Percentiles rank a stretch among this genome's conserved stretches.
Evolutionary conservation across 2,113 vertebrate genomes (phyloP).

Genomic region (Geococcyx californianus): DNA sequence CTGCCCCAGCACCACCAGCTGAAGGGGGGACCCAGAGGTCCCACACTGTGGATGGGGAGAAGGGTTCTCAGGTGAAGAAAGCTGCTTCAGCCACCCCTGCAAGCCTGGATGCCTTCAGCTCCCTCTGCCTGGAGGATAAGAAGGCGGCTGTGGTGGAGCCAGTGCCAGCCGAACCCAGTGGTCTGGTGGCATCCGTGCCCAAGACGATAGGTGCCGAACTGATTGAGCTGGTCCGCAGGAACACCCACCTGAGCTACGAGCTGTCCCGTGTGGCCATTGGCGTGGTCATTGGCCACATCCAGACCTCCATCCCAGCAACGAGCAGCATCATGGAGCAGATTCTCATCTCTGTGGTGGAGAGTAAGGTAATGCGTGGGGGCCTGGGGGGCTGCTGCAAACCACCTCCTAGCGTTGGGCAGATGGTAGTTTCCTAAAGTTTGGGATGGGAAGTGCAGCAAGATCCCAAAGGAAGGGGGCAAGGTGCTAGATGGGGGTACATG

Average conservation of each 20-base stretch:
- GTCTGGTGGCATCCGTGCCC: conserved; percentile 70
- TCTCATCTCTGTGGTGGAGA: conserved; percentile 91
- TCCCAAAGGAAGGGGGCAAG: not conserved
- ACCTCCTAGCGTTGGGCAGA: rapidly evolving
- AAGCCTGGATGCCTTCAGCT: conserved; percentile 59
- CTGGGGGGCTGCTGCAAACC: not conserved
- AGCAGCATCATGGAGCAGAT: conserved; percentile 89
- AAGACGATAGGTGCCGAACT: conserved; percentile 89
- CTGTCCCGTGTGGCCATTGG: conserved; percentile 93
- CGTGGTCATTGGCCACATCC: conserved; percentile 92
- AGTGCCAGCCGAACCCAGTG: conserved; percentile 52
- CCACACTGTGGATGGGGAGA: conserved; percentile 26
- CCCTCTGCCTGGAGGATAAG: conserved; percentile 66
- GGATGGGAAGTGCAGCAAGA: not conserved
- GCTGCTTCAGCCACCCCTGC: not conserved
- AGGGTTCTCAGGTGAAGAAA: conserved; percentile 54
- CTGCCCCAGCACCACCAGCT: conserved; percentile 10
- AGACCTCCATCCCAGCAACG: conserved; percentile 82
- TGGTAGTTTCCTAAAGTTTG: not conserved
- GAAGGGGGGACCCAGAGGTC: conserved; percentile 24
- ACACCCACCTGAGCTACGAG: conserved; percentile 93
- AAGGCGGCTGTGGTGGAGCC: conserved; percentile 56
- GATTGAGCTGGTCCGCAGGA: conserved; percentile 94
- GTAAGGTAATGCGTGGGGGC: conserved; percentile 80
- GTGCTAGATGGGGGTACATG: not conserved